A percentile compares a stretch with the other conserved stretches of the same genome.
Evolutionary conservation across 2,113 vertebrate species (phyloP).

Genomic region (Progne subis): DNA sequence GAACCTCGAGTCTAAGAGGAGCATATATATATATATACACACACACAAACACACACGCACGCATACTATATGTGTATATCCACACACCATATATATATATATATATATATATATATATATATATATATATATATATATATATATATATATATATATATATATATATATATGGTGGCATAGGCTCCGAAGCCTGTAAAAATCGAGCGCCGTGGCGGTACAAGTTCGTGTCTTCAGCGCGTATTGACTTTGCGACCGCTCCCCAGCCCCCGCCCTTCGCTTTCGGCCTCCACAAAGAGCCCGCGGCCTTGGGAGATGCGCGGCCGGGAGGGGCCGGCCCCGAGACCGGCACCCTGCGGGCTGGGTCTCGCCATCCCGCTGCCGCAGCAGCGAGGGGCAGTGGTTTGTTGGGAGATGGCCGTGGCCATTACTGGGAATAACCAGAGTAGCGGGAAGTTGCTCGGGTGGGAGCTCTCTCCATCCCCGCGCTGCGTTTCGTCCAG

Average conservation of each 20-base stretch:
- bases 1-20: background rate
- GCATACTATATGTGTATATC: too few species aligned
- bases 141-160: too few species aligned
- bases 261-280: background rate
- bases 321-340: background rate
- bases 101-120: too few species aligned
- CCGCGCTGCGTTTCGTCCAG: background rate
- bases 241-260: background rate
- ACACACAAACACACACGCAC: too few species aligned
- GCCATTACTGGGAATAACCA: background rate
- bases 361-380: background rate
- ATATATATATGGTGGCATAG: background rate
- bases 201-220: background rate
- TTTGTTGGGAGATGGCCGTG: rapidly evolving
- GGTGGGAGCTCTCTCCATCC: background rate
- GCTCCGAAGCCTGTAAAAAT: background rate
- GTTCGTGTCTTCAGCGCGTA: background rate
- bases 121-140: too few species aligned
- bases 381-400: rapidly evolving
- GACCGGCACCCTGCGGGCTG: rapidly evolving
- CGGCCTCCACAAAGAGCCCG: background rate
- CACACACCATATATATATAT: background rate
- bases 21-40: too few species aligned
- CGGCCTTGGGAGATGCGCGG: background rate
- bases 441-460: background rate